These are phyloP conservation scores for Rhea americana DNA, from an alignment of 2,113 vertebrate species.

Conservation along the genomic window DNA sequence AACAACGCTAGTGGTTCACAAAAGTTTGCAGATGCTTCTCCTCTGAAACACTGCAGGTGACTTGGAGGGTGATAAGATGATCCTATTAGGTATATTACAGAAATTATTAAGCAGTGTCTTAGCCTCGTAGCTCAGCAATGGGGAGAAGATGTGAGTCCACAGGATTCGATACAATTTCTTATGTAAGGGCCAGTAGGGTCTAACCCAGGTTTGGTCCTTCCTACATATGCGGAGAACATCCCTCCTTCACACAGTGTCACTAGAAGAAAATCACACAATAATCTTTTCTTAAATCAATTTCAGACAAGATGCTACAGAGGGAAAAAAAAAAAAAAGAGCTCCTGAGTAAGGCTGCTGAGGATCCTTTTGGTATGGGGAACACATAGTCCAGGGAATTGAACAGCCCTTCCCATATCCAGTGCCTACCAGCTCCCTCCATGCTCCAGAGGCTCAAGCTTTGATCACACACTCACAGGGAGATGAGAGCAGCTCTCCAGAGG, in stretches of 20 bases:
- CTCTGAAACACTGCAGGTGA: not conserved
- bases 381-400: not conserved
- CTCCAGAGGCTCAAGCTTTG: not conserved
- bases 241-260: not conserved
- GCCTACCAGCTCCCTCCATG: fast-evolving
- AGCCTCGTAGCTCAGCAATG: not conserved
- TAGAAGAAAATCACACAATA: not conserved
- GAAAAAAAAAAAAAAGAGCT: not conserved
- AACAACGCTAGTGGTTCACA: not conserved
- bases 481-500: not conserved
- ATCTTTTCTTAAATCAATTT: not conserved
- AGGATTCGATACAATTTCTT: not conserved
- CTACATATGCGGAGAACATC: not conserved
- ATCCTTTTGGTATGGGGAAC: not conserved
- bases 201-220: not conserved
- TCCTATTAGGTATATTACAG: not conserved
- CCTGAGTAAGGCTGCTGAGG: not conserved
- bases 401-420: not conserved
- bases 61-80: not conserved
- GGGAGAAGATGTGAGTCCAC: not conserved
- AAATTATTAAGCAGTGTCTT: not conserved
- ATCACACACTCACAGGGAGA: fast-evolving
- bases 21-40: not conserved
- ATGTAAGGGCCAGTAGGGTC: not conserved
- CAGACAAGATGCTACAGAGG: not conserved